Evolutionary conservation across 2,888 invertebrate genomes (phyloP).

Genomic region (Nemotelus nigrinus): DNA sequence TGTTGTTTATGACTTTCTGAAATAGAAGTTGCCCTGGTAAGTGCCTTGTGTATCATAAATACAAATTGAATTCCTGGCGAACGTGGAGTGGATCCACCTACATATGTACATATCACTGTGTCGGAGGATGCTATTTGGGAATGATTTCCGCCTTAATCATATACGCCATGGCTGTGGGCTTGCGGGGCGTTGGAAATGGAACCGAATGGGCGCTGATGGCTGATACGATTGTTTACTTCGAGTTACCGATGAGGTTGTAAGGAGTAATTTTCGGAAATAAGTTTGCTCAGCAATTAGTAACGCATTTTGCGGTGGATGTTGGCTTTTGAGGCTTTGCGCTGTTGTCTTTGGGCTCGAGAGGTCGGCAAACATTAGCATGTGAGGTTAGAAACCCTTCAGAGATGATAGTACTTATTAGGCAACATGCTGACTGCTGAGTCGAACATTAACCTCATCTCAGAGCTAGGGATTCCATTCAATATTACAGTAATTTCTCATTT

Average conservation of each 20-base stretch:
- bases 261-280: constrained; percentile 32
- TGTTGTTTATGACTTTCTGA: constrained; percentile 35
- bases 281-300: constrained; percentile 8
- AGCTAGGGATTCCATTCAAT: too few species aligned
- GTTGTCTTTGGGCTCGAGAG: too few species aligned
- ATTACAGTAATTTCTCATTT: too few species aligned
- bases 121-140: not conserved
- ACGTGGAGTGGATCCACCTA: not conserved
- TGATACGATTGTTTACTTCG: constrained; percentile 28
- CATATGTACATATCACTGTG: not conserved
- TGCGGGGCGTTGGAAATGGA: not conserved
- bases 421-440: too few species aligned
- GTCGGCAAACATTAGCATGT: too few species aligned
- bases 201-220: not conserved
- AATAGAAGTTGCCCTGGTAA: constrained; percentile 11
- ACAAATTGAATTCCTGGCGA: constrained; percentile 31
- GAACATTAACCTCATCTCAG: too few species aligned
- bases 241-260: not conserved
- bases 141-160: constrained; percentile 18
- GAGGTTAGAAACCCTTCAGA: too few species aligned
- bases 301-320: not conserved
- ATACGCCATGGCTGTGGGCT: not conserved
- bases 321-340: not conserved
- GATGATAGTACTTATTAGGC: too few species aligned
- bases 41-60: constrained; percentile 28